Evolutionary conservation across 2,888 invertebrate genomes (phyloP).

Genomic region (Pristionchus entomophagus): DNA sequence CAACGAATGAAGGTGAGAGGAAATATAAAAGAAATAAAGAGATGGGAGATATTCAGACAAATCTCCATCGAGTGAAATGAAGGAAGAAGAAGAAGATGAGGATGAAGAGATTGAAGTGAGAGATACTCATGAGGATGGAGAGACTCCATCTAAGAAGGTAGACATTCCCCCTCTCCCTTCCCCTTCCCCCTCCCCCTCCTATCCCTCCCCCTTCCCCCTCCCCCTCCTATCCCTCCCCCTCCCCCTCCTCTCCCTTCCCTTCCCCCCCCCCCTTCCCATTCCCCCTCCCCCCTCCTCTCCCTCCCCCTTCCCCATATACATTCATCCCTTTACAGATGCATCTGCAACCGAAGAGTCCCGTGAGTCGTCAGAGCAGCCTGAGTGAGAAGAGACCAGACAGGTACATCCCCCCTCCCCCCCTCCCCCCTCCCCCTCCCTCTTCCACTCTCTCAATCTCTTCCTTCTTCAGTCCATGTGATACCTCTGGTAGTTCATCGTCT

Average conservation of each 20-base stretch:
- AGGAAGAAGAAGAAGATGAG: slow-evolving; percentile 40
- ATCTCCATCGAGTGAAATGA: slow-evolving; percentile 37
- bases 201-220: too few relatives aligned
- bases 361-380: slow-evolving; percentile 31
- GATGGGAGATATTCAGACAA: slow-evolving; percentile 3
- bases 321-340: not conserved
- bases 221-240: too few relatives aligned
- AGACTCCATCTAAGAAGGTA: slow-evolving; percentile 30
- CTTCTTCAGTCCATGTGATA: slow-evolving; percentile 32
- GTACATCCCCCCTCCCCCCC: not conserved
- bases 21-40: not conserved
- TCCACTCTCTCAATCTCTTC: too few relatives aligned
- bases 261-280: too few relatives aligned
- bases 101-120: slow-evolving; percentile 45
- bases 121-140: slow-evolving; percentile 32
- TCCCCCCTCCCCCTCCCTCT: too few relatives aligned
- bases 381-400: slow-evolving; percentile 43
- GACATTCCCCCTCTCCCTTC: too few relatives aligned
- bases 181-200: too few relatives aligned
- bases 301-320: not conserved
- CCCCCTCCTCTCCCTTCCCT: too few relatives aligned
- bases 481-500: slow-evolving; percentile 7
- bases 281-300: not conserved
- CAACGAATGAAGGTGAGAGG: not conserved
- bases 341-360: not conserved